Base-by-base conservation (phyloP, 2,797 vertebrate genomes). In the Ctenopoma kingsleyae region DNA sequence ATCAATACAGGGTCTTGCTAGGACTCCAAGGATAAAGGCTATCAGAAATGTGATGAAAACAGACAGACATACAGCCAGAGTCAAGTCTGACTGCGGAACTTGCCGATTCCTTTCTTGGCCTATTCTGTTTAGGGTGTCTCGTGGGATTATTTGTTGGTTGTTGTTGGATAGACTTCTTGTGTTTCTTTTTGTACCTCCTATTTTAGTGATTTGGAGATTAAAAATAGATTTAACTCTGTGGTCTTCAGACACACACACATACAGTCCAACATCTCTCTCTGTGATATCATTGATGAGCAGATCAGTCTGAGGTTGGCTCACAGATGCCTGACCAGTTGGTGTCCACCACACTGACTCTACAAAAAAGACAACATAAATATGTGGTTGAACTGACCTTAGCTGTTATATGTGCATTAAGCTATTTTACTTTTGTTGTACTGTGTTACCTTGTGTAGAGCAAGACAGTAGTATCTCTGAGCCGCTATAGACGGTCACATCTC, bases 1-100 rank as follows among this genome's bases (percentile, higher is more conserved):
- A 32, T 94, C 93, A 15, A 97, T 56, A 51, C 83, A 91, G 25
- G 97, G 97, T 86, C 97, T 95, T 9, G 91, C 64, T 2, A 97
- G 56, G 49, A 93, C 94, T 48, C 97, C 97, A 36, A 98, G 86
- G 50, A 95, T 88, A 85, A 99, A 99, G 22, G 97, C 96, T 41
- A 94, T 75, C 1, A 96, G 44, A 72, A 98, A 98, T 0, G 97
- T 96, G 63, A 96, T 88, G 50, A 97, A 74, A 78, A 99, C 93
- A 0, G 97, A 96, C 52, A 98, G 92, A 78, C 94, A 95, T 41
- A 98, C 84, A 1, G 96, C 96, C 76, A 97, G 58, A 3, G 63
- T 5, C 5, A 97, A 87, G 11, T 95, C n/a, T 43, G 88, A 76
- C 15, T 91, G 46, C 0, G 65, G 15, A 0, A 41, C 16, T 32